These are phyloP conservation scores for Pachyseris speciosa DNA, from an alignment of 64 coral and sea anemone species.

Conservation along the genomic window DNA sequence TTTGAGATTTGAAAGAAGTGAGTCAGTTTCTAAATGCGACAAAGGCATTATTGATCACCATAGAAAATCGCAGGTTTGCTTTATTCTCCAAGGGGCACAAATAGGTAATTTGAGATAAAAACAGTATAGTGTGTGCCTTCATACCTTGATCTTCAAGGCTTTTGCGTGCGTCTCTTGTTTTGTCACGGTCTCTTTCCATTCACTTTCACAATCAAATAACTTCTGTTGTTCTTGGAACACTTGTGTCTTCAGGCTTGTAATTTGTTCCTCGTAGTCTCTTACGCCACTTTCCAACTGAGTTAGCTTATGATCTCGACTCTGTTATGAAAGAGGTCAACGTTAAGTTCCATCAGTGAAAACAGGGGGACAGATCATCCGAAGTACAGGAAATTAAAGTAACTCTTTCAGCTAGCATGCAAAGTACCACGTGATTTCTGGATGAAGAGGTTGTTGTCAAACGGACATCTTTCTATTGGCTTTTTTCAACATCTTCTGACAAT, in stretches of 20 bases:
- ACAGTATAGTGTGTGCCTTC: neutral
- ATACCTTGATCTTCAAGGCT: conserved; percentile 74
- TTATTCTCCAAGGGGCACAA: neutral
- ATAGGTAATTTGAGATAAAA: neutral
- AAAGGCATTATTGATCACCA: too few species aligned
- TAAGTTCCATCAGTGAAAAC: too few species aligned
- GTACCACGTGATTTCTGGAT: too few species aligned
- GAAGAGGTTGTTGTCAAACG: too few species aligned
- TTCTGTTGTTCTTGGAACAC: conserved; percentile 86
- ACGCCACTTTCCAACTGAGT: conserved; percentile 74
- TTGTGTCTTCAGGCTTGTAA: conserved; percentile 70
- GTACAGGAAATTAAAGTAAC: too few species aligned
- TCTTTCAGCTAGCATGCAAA: too few species aligned
- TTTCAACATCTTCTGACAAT: too few species aligned
- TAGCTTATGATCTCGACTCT: conserved; percentile 79
- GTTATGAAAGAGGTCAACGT: neutral
- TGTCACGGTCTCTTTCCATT: conserved; percentile 52
- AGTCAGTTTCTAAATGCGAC: too few species aligned
- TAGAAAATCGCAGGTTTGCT: neutral
- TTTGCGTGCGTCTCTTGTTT: conserved; percentile 69
- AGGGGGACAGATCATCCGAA: neutral
- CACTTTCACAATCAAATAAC: conserved; percentile 63
- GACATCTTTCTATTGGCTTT: too few species aligned
- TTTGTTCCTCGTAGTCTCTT: conserved; percentile 65
- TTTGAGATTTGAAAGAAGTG: too few species aligned